These are phyloP conservation scores for Tineola bisselliella DNA, from an alignment of 2,888 invertebrate genomes.

Conservation along the genomic window DNA sequence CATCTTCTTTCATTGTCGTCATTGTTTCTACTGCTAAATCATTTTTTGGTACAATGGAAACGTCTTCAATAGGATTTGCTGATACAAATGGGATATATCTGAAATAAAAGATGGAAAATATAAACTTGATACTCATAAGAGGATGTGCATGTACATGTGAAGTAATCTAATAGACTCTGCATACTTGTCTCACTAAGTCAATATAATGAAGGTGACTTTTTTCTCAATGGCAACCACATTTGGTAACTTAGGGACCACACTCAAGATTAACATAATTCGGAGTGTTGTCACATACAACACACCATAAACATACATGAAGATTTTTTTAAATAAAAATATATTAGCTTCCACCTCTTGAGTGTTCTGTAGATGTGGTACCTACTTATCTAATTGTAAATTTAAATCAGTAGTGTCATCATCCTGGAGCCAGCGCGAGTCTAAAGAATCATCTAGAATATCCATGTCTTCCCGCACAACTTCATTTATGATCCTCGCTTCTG, in stretches of 20 bases:
- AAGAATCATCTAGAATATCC: slow-evolving; percentile 48
- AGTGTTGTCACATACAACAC: too few relatives aligned
- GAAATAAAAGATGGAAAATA: not conserved
- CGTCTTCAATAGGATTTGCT: not conserved
- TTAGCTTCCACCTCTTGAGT: too few relatives aligned
- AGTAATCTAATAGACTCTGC: too few relatives aligned
- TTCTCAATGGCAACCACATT: too few relatives aligned
- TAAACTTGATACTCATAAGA: too few relatives aligned
- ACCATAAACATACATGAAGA: too few relatives aligned
- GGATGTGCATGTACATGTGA: too few relatives aligned
- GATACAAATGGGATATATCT: not conserved
- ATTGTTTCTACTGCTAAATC: not conserved
- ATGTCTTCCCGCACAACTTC: slow-evolving; percentile 54
- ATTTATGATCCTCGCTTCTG: slow-evolving; percentile 44
- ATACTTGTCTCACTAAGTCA: too few relatives aligned
- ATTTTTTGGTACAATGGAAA: not conserved
- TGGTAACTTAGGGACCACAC: too few relatives aligned
- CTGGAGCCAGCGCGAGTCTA: slow-evolving; percentile 54
- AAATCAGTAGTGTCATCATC: slow-evolving; percentile 30
- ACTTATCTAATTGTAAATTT: not conserved
- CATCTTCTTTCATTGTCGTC: slow-evolving; percentile 16
- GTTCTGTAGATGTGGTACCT: not conserved
- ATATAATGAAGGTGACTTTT: too few relatives aligned
- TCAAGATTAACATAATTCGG: too few relatives aligned
- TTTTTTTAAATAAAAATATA: too few relatives aligned